A percentile compares a stretch with the other conserved stretches of the same genome.
Evolutionary conservation across 1,140 invertebrate genomes (phyloP).

Genomic region (Ridgeia piscesae): DNA sequence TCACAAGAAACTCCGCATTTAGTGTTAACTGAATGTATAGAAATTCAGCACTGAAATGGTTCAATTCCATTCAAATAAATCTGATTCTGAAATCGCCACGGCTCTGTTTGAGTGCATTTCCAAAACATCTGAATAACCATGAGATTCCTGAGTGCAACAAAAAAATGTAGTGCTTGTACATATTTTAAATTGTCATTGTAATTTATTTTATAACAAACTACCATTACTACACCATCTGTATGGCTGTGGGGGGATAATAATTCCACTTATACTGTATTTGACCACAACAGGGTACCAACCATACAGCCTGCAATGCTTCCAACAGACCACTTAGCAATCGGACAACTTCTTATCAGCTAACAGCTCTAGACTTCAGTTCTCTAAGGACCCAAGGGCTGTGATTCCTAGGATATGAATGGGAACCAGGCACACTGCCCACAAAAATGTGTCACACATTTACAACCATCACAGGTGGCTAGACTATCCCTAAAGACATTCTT

Average conservation of each 20-base stretch:
- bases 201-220: no score
- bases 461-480: background rate
- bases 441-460: background rate
- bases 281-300: background rate
- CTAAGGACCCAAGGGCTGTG: background rate
- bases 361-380: background rate
- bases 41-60: no score
- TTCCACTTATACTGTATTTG: background rate
- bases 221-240: no score
- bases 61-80: no score
- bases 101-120: background rate
- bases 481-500: no score
- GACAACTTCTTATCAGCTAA: background rate
- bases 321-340: background rate
- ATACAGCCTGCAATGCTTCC: background rate
- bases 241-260: no score
- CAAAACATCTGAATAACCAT: background rate
- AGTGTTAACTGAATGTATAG: no score
- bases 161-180: background rate
- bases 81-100: no score
- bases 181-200: no score
- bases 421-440: background rate
- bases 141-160: background rate
- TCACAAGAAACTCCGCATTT: no score
- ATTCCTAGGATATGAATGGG: background rate